Percentiles rank a stretch among this genome's conserved stretches.
These are phyloP conservation scores for Strigamia transsilvanica DNA, from an alignment of 2,888 invertebrate genomes.

Conservation along the genomic window DNA sequence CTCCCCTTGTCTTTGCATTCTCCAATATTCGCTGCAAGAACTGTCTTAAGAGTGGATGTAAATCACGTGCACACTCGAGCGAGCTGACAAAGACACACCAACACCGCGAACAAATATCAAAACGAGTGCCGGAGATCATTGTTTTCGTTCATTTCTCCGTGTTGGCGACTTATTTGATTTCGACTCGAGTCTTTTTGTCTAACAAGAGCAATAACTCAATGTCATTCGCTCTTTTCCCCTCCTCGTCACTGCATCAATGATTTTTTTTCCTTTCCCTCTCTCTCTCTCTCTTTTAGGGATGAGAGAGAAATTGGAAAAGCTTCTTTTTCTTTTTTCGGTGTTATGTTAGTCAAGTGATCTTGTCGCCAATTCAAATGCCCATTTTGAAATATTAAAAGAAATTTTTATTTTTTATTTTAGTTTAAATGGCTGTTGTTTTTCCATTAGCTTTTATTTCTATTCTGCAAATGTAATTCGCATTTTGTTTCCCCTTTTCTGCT, in stretches of 20 bases:
- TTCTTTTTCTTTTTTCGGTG: neutral
- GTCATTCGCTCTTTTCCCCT: neutral
- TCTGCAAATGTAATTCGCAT: neutral
- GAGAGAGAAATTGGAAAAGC: constrained; percentile 39
- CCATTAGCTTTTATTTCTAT: constrained; percentile 32
- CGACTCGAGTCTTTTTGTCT: constrained; percentile 26
- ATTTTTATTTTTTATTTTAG: neutral
- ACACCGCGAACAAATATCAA: neutral
- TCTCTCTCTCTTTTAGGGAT: neutral
- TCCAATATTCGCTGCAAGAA: constrained; percentile 15
- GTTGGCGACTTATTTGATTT: constrained; percentile 23
- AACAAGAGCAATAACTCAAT: constrained; percentile 40
- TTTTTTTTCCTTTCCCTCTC: too few relatives aligned
- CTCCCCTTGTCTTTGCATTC: neutral
- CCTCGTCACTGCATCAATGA: constrained; percentile 12
- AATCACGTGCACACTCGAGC: neutral
- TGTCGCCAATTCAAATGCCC: neutral
- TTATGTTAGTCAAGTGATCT: neutral
- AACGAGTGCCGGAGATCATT: constrained; percentile 13
- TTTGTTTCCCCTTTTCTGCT: neutral
- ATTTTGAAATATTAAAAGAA: neutral
- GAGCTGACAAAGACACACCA: constrained; percentile 32
- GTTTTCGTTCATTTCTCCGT: constrained; percentile 13
- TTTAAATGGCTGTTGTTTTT: neutral
- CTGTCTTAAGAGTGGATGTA: neutral